Base-by-base conservation (phyloP, 2,797 vertebrate genomes). In the Girardinus metallicus region DNA sequence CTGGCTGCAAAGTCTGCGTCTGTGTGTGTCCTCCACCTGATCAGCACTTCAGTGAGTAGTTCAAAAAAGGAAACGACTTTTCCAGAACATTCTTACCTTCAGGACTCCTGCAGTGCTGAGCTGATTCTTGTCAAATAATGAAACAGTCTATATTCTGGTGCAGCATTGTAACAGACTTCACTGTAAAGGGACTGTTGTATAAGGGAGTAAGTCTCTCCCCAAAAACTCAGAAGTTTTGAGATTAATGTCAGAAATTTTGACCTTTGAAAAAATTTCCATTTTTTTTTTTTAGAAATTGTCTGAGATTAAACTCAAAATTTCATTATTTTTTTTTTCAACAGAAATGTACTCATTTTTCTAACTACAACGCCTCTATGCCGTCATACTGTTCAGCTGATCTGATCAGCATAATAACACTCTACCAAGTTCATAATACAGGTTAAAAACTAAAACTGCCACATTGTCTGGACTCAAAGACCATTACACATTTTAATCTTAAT, bases 1-100 rank as follows among this genome's bases (percentile, higher is more conserved):
- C 91, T 97, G 89, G 95, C 97, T 73, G 95, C 97, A 2, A 97
- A 96, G 90, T 94, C 90, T 71, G 92, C 93, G 5, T 96, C 96
- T 0, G 78, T 91, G 0, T 94, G 95, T 73, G 92, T 97, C 12
- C 84, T 93, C 87, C 95, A 96, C 87, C 94, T 96, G 9, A 83
- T 96, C 82, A 85, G 88, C 85, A 73, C 23, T 15, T 77, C 75
- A 68, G 94, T 91, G 77, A 93, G 91, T 89, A 18, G 66, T 81
- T 34, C 44, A 18, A 9, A 2, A 16, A 2, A 5, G 1, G 0
- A 13, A 49, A 16, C 4, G 6, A 51, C 49, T 2, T 51, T 51
- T 23, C 49, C 49, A 51, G 21, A 51, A 51, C 21, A 5, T 57
- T 57, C 53, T 57, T 11, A 29, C n/a, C 53, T 29, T 57, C 53